These are phyloP conservation scores for Erpetoichthys calabaricus DNA, from an alignment of 2,797 vertebrate species.

Conservation along the genomic window DNA sequence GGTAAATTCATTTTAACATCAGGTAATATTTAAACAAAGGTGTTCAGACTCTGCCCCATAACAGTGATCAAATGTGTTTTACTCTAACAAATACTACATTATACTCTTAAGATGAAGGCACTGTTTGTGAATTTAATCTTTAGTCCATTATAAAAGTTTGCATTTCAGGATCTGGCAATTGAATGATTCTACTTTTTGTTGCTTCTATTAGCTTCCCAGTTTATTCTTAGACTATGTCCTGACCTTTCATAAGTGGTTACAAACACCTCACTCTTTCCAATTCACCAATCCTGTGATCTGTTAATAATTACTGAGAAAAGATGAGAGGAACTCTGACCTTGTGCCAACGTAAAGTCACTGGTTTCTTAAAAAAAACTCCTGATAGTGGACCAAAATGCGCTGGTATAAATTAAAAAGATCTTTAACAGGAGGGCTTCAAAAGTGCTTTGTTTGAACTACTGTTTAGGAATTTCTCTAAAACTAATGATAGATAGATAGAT, in stretches of 20 bases:
- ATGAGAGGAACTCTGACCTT: not conserved
- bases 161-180: no score
- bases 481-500: no score
- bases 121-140: no score
- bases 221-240: not conserved
- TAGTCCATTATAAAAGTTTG: no score
- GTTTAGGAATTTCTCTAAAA: no score
- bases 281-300: not conserved
- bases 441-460: not conserved
- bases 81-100: no score
- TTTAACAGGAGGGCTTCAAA: constrained; percentile 36
- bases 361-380: constrained; percentile 5
- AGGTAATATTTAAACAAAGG: no score
- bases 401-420: constrained; percentile 39
- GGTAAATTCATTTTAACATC: no score
- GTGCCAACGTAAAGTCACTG: not conserved
- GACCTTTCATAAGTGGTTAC: not conserved
- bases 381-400: constrained; percentile 35
- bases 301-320: not conserved
- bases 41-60: no score
- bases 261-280: not conserved
- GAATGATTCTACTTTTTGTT: no score
- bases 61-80: no score
- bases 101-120: no score
- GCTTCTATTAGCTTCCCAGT: not conserved